Evolutionary conservation across 2,797 vertebrate genomes (phyloP).

Genomic region (Carcharodon carcharias): DNA sequence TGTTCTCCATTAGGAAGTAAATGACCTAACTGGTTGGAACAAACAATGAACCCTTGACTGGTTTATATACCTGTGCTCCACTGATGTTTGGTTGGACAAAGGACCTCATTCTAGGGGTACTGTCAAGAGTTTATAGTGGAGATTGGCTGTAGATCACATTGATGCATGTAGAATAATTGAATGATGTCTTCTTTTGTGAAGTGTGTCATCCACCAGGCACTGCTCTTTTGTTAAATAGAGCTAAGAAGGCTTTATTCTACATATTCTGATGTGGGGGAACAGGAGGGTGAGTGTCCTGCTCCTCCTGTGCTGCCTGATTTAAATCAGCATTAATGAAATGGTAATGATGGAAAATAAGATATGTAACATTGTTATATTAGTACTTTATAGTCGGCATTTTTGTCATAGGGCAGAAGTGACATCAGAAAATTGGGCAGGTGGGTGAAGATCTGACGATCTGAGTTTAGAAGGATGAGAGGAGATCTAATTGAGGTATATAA

Average conservation of each 20-base stretch:
- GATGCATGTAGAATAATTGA: not conserved
- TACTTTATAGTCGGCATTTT: not conserved
- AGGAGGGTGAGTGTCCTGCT: not conserved
- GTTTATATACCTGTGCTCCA: not conserved
- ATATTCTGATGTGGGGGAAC: not conserved
- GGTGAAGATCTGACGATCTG: not conserved
- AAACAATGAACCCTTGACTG: not conserved
- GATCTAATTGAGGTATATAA: no score
- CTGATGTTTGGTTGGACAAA: not conserved
- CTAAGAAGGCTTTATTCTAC: not conserved
- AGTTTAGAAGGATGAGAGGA: no score
- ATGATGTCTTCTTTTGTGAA: not conserved
- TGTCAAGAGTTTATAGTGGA: not conserved
- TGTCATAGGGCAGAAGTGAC: not conserved
- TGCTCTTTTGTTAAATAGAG: not conserved
- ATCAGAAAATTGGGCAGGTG: not conserved
- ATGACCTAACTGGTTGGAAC: not conserved
- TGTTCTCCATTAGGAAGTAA: not conserved
- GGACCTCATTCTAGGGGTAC: not conserved
- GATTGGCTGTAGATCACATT: not conserved
- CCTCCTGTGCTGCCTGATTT: not conserved
- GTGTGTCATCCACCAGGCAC: not conserved
- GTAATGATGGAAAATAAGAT: not conserved
- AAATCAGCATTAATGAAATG: not conserved
- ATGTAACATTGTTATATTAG: not conserved